Evolutionary conservation across 2,888 invertebrate species (phyloP).

Genomic region (Theodoxus fluviatilis): DNA sequence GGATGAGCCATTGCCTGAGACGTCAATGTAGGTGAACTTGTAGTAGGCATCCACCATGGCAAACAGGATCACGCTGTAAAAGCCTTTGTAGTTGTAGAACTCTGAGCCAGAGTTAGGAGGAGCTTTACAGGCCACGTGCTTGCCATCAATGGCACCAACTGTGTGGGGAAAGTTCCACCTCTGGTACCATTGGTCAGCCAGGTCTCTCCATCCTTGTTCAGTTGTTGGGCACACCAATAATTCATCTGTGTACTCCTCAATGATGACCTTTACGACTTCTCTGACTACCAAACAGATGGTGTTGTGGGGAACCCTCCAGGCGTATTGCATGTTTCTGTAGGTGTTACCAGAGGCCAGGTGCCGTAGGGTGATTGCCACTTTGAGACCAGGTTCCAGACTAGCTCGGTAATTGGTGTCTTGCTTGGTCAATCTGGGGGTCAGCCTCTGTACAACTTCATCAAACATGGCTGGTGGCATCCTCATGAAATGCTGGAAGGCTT

Average conservation of each 20-base stretch:
- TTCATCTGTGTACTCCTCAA: conserved; percentile 33
- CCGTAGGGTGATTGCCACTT: conserved; percentile 32
- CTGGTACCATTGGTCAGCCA: conserved; percentile 25
- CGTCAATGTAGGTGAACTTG: conserved; percentile 35
- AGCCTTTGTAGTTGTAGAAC: conserved; percentile 33
- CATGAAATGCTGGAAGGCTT: too few relatives aligned
- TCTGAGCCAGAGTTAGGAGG: conserved; percentile 25
- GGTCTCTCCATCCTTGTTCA: conserved; percentile 26
- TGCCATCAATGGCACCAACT: conserved; percentile 31
- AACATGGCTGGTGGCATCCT: too few relatives aligned
- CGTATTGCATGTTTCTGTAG: conserved; percentile 34
- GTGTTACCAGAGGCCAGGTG: conserved; percentile 36
- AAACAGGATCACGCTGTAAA: conserved; percentile 25
- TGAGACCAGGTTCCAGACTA: conserved; percentile 31
- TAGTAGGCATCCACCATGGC: conserved; percentile 35
- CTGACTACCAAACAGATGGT: conserved; percentile 33
- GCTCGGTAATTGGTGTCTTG: conserved; percentile 24
- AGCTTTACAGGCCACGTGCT: conserved; percentile 27
- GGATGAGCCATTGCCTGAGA: conserved; percentile 30
- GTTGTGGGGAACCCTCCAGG: conserved; percentile 36
- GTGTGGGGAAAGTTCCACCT: conserved; percentile 27
- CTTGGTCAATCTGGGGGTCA: too few relatives aligned
- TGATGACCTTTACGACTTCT: conserved; percentile 35
- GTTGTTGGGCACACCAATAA: conserved; percentile 29
- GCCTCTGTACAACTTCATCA: too few relatives aligned